Conservation (phyloP, 1,140 invertebrate species). For the Nasonia giraulti region DNA sequence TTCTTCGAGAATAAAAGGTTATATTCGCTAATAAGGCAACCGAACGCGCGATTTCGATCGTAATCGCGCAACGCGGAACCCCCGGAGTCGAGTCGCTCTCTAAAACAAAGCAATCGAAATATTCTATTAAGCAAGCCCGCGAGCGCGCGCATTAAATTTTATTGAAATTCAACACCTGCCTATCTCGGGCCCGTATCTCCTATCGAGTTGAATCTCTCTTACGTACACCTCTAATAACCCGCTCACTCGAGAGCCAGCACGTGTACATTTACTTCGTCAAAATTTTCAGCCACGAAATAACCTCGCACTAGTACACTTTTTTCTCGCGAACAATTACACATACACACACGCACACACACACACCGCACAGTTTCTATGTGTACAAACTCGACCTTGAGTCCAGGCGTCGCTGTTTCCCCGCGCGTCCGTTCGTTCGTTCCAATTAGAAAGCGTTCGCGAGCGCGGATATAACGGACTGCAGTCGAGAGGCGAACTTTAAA, state of each 20-base stretch:
- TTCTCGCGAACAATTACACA: not conserved
- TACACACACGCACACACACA: not conserved
- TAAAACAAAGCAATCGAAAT: not conserved
- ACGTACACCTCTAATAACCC: not conserved
- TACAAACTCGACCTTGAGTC: slow-evolving; percentile 27
- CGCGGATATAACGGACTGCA: not conserved
- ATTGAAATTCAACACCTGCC: slow-evolving; percentile 30
- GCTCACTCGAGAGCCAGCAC: not conserved
- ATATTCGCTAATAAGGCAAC: not conserved
- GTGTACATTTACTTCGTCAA: not conserved
- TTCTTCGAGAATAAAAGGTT: too few relatives aligned
- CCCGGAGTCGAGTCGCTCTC: not conserved
- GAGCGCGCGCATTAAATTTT: not conserved
- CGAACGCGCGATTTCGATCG: not conserved
- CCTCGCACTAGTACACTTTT: not conserved
- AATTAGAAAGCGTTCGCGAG: slow-evolving; percentile 42
- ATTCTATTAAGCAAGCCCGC: slow-evolving; percentile 1
- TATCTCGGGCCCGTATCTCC: not conserved
- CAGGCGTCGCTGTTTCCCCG: slow-evolving; percentile 33
- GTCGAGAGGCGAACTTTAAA: slow-evolving; percentile 10
- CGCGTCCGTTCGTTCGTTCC: slow-evolving; percentile 4
- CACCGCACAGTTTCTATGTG: not conserved
- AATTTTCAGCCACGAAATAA: slow-evolving; percentile 26
- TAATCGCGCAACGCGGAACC: not conserved
- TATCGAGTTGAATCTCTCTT: not conserved